Evolutionary conservation across 2,888 invertebrate genomes (phyloP), one percentile per base, ranked within the genome.

Genomic region (Himalopsyche anomala): DNA sequence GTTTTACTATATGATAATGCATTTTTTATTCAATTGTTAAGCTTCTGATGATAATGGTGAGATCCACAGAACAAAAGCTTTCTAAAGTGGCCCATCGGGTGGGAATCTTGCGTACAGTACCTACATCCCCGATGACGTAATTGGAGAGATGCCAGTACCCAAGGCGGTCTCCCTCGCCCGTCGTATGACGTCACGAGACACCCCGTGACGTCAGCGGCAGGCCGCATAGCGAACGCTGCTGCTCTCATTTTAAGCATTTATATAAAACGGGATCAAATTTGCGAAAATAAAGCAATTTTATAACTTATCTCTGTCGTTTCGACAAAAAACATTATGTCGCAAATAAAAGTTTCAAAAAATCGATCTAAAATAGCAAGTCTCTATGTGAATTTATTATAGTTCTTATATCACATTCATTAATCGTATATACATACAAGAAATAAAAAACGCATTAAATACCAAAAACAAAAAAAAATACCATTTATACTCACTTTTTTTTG

Each of bases 101-200:
- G 55, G 82, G 45, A 74, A 83, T 74, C 51, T 45, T 51, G 69
- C 62, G 79, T 74, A 74, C 38, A 45, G 42, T 83, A 74, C 45
- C 17, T 81, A 54, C 55, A 80, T 84, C 54, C 69, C 45, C 38
- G 69, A 42, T 84, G 81, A 84, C 84, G 84, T 84, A 84, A 81
- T 69, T 84, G 84, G 81, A 69, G 15, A 9, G 19, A 83, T 62
- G 85, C 81, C 81, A 81, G 81, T 51, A 55, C n/a, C 79, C 36
- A 38, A 82, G 86, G 54, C 82, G 82, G 82, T 56, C 51, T 80
- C 84, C 80, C 83, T 80, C 62, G 42, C 79, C 80, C 38, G 82
- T 36, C 36, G 54, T 9, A 36, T 87, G 88, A 87, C 88, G 88
- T 88, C 88, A 88, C 83, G 62, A 80, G 85, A 86, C 81, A 85